phyloP scores from a whole-genome alignment of 1,140 invertebrate genomes.

The Drosophila tristis region DNA sequence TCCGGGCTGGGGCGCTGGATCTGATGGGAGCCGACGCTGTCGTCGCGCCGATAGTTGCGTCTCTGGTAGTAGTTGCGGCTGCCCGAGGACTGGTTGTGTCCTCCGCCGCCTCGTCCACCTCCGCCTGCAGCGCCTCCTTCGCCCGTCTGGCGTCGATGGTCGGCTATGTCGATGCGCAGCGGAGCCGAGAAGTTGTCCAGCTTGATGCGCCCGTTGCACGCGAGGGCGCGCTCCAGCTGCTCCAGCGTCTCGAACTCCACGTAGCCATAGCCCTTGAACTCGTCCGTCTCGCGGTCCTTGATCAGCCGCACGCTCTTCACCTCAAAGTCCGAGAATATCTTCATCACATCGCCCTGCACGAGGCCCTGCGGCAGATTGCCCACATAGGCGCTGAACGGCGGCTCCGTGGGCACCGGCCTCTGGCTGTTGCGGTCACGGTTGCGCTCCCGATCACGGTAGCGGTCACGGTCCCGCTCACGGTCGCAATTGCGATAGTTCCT shows the following conservation, averaged over 20 bases:
- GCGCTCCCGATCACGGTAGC: conserved; percentile 39
- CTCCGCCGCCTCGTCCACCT: conserved; percentile 47
- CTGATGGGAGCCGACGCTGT: conserved; percentile 53
- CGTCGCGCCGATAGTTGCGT: conserved; percentile 54
- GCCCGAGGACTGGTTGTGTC: not conserved
- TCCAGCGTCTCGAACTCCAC: conserved; percentile 95
- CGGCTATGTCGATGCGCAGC: conserved; percentile 95
- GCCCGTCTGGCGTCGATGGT: conserved; percentile 86
- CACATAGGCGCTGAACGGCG: conserved; percentile 95
- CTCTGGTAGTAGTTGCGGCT: conserved; percentile 44
- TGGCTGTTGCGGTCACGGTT: conserved; percentile 66
- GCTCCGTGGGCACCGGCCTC: conserved; percentile 91
- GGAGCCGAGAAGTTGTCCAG: conserved; percentile 87
- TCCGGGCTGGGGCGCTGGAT: conserved; percentile 18
- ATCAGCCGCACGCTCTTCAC: conserved; percentile 94
- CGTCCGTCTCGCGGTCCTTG: conserved; percentile 96
- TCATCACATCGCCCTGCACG: conserved; percentile 96
- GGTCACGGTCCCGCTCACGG: conserved; percentile 22
- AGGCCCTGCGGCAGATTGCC: conserved; percentile 95
- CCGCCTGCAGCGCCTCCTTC: not conserved
- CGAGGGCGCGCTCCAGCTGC: conserved; percentile 91
- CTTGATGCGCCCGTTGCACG: conserved; percentile 90
- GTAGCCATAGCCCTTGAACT: conserved; percentile 98
- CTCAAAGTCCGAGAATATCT: conserved; percentile 91
- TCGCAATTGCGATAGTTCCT: not conserved